Evolutionary conservation across 1,140 invertebrate species (phyloP), one percentile per base, ranked within the genome.

Genomic region (Acarapis woodi): DNA sequence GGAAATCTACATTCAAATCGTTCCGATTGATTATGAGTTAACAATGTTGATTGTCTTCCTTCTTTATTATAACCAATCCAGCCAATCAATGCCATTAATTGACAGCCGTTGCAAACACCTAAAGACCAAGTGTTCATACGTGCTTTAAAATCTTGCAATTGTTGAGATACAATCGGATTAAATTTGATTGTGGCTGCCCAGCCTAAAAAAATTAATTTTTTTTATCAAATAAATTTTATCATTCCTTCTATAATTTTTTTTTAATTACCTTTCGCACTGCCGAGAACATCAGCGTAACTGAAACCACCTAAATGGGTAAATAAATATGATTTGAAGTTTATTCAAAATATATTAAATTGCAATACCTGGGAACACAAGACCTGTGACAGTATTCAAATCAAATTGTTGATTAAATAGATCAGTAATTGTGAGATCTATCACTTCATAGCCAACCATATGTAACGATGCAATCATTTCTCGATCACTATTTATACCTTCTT

Each of bases 401-500:
- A 76, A 60, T 41, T 63, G 61, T 33, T 3, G 21, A 20, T 20
- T 19, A 5, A 80, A 50, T 12, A 90, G 53, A 62, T 90, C 83
- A 46, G 75, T 71, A 73, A 87, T 82, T 1, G 77, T 79, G 0
- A 90, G 65, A 55, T 93, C 83, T 60, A 72, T 79, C 4, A 80
- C 52, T 50, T 79, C 69, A 53, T 96, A 97, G 36, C 83, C 80
- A 16, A 76, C 80, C 59, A 73, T 65, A 42, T 73, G 59, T n/a
- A 94, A 63, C 9, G 78, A 70, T n/a, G 80, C 79, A 8, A 75
- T 73, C 87, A 97, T 94, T 63, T 96, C 88, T 37, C 87, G 60
- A 51, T 96, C 88, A 26, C 87, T 85, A 52, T 97, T 97, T 22
- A 68, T 75, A 44, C 88, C 88, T 69, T 97, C 88, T 60, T 97